Evolutionary conservation across 2,888 invertebrate genomes (phyloP).

Genomic region (Hydroisotoma schaefferi): DNA sequence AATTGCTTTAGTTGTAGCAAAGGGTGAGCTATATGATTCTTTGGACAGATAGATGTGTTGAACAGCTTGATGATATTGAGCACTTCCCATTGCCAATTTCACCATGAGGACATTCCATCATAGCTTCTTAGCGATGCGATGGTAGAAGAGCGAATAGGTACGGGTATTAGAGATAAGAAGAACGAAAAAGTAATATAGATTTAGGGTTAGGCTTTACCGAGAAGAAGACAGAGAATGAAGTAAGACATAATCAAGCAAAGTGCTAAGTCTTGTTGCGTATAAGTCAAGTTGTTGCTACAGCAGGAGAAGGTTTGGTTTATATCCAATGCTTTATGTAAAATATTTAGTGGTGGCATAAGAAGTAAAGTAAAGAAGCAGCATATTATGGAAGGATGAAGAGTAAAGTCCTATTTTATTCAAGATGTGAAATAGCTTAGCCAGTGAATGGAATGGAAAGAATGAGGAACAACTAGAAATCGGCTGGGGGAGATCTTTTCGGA

Average conservation of each 20-base stretch:
- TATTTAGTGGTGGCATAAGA: too few species aligned
- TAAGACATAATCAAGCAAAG: background rate
- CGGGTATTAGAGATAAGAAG: too few species aligned
- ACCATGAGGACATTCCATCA: background rate
- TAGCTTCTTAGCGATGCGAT: background rate
- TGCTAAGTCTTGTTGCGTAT: background rate
- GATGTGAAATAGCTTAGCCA: too few species aligned
- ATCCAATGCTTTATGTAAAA: too few species aligned
- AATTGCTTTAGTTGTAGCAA: too few species aligned
- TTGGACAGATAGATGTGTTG: background rate
- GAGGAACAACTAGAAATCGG: conserved; percentile 4
- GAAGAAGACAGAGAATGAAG: background rate
- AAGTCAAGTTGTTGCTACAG: background rate
- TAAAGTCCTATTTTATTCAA: too few species aligned
- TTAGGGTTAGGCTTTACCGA: background rate
- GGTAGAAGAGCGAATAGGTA: background rate
- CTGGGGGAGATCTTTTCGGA: conserved; percentile 5
- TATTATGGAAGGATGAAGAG: too few species aligned
- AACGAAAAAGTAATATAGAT: background rate
- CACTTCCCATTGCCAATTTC: conserved; percentile 7
- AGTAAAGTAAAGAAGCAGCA: too few species aligned
- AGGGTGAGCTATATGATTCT: too few species aligned
- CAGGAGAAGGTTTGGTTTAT: too few species aligned
- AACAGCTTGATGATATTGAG: background rate
- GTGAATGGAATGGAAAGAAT: too few species aligned